A percentile compares a stretch with the other conserved stretches of the same genome.
These are phyloP conservation scores for Tachypleus tridentatus DNA, from an alignment of 1,140 invertebrate species.

Conservation along the genomic window DNA sequence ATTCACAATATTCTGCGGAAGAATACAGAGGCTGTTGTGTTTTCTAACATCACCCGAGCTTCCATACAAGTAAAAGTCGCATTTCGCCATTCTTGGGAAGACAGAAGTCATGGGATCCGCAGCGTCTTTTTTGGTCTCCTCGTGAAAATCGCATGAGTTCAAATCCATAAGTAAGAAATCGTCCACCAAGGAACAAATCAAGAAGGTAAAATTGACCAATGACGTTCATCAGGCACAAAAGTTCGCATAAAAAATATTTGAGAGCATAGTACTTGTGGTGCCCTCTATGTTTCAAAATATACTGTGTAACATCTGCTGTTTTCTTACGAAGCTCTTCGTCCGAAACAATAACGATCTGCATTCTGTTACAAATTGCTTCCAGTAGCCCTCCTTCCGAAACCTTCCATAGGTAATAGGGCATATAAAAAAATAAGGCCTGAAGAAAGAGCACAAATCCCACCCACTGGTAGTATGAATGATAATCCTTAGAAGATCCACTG, in stretches of 20 bases:
- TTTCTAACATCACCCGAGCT: slow-evolving; percentile 55
- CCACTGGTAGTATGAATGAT: slow-evolving; percentile 70
- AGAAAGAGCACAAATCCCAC: slow-evolving; percentile 42
- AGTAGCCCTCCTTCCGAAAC: slow-evolving; percentile 20
- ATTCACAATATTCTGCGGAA: slow-evolving; percentile 62
- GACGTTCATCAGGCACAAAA: slow-evolving; percentile 67
- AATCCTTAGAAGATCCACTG: slow-evolving; percentile 12
- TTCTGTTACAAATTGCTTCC: slow-evolving; percentile 8
- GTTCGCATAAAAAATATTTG: slow-evolving; percentile 57
- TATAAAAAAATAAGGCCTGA: slow-evolving; percentile 30
- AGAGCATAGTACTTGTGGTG: slow-evolving; percentile 56
- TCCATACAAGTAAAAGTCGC: slow-evolving; percentile 26
- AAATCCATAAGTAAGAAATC: slow-evolving; percentile 57
- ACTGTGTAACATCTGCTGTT: slow-evolving; percentile 12
- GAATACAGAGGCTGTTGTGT: slow-evolving; percentile 70
- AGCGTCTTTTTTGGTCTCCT: background rate
- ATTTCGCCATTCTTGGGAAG: slow-evolving; percentile 33
- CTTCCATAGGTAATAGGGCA: slow-evolving; percentile 27
- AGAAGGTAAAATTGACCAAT: slow-evolving; percentile 94
- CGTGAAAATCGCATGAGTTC: slow-evolving; percentile 37
- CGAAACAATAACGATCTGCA: slow-evolving; percentile 13
- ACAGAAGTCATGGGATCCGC: slow-evolving; percentile 31
- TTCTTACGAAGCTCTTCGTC: slow-evolving; percentile 38
- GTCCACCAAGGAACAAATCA: slow-evolving; percentile 89
- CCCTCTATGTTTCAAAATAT: slow-evolving; percentile 11